Evolutionary conservation across 2,888 invertebrate genomes (phyloP).

Genomic region (Sinentomon sp.): DNA sequence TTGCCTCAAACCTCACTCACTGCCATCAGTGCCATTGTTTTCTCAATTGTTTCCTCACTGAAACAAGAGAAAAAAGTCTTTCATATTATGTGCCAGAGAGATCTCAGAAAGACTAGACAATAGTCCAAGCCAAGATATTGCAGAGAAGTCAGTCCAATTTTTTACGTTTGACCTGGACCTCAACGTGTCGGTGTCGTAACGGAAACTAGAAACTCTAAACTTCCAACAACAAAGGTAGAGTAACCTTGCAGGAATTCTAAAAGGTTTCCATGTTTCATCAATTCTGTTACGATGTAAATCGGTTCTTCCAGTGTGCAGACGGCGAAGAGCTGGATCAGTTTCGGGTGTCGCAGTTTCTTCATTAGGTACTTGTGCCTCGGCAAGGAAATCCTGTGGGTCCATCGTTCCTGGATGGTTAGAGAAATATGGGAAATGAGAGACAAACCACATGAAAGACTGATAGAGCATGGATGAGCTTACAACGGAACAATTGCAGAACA

Average conservation of each 20-base stretch:
- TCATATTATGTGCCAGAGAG: too few species aligned
- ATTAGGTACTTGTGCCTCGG: constrained; percentile 97
- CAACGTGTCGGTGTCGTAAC: background rate
- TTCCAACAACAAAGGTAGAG: background rate
- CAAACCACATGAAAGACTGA: background rate
- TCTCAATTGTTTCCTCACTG: too few species aligned
- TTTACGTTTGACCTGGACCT: too few species aligned
- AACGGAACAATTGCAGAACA: too few species aligned
- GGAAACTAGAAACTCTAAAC: background rate
- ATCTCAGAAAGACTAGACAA: too few species aligned
- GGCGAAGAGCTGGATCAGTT: constrained; percentile 89
- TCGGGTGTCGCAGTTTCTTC: constrained; percentile 90
- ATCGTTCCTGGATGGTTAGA: constrained; percentile 40
- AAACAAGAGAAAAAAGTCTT: too few species aligned
- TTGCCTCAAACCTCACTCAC: too few species aligned
- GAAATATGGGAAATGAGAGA: background rate
- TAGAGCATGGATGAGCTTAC: too few species aligned
- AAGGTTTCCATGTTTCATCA: constrained; percentile 95
- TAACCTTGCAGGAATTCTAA: constrained; percentile 51
- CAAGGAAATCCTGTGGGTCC: constrained; percentile 98
- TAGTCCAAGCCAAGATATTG: too few species aligned
- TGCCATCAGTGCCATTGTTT: too few species aligned
- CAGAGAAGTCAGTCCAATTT: too few species aligned
- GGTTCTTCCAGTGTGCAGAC: constrained; percentile 98
- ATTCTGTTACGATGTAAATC: constrained; percentile 94